These are phyloP conservation scores for Eulemur macaco DNA, from an alignment of 2,113 vertebrate species.

Conservation along the genomic window DNA sequence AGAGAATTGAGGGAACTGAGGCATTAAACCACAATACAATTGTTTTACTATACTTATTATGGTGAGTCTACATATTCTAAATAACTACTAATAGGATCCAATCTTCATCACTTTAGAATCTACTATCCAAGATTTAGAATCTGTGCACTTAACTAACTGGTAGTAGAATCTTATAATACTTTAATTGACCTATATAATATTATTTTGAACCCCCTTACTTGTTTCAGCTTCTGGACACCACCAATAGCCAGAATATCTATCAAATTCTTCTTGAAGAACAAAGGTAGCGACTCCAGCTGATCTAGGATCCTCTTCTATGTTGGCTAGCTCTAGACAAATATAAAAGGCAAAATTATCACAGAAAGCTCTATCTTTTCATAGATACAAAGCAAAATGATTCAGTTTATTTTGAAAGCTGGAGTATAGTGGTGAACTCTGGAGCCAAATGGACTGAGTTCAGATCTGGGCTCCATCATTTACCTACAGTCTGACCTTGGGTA, in stretches of 20 bases:
- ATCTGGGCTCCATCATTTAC: background rate
- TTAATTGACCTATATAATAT: background rate
- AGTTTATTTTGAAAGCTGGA: conserved; percentile 31
- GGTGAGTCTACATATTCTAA: background rate
- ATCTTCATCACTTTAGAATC: conserved; percentile 16
- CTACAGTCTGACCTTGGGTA: background rate
- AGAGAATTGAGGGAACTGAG: background rate
- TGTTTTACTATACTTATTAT: background rate
- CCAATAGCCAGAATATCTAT: conserved; percentile 90
- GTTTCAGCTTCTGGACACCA: conserved; percentile 87
- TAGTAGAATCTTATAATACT: background rate
- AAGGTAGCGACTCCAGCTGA: conserved; percentile 89
- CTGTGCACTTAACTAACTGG: background rate
- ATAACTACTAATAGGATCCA: background rate
- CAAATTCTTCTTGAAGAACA: conserved; percentile 90
- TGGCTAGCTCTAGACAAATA: conserved; percentile 83
- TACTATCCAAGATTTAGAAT: background rate
- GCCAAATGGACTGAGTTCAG: background rate
- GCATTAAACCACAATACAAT: background rate
- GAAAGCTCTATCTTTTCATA: background rate
- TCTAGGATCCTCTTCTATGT: conserved; percentile 88
- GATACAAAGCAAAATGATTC: conserved; percentile 42
- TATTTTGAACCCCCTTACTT: conserved; percentile 79
- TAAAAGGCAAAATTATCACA: conserved; percentile 42
- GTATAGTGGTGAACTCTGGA: background rate